Evolutionary conservation across 1,140 invertebrate species (phyloP).

Genomic region (Caerostris darwini): DNA sequence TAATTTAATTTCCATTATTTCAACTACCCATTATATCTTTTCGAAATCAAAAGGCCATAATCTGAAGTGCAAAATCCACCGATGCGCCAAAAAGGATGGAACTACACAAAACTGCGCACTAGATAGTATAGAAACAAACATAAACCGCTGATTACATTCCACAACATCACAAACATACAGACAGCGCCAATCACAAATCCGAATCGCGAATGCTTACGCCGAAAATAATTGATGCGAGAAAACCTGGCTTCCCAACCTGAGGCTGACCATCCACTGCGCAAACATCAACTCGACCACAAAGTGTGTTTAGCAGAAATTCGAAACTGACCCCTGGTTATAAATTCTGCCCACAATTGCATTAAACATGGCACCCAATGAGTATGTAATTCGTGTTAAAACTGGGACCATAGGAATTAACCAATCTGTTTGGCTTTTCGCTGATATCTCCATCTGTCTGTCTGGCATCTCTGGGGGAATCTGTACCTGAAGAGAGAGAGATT

Average conservation of each 20-base stretch:
- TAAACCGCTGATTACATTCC: too few species aligned
- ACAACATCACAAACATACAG: too few species aligned
- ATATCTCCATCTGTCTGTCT: background rate
- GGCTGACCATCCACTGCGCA: background rate
- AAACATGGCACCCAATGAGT: too few species aligned
- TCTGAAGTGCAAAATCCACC: too few species aligned
- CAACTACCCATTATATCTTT: too few species aligned
- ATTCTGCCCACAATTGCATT: background rate
- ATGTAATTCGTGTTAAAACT: too few species aligned
- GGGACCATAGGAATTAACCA: too few species aligned
- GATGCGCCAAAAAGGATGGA: too few species aligned
- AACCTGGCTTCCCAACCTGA: background rate
- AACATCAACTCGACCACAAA: background rate
- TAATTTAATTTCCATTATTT: too few species aligned
- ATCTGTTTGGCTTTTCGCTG: background rate
- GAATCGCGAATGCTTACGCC: background rate
- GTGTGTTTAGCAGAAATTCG: background rate
- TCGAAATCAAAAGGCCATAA: too few species aligned
- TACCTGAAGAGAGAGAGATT: background rate
- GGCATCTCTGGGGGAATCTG: background rate
- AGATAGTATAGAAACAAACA: too few species aligned
- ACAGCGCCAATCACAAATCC: background rate
- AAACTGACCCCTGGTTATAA: background rate
- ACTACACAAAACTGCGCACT: too few species aligned
- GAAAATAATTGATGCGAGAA: background rate